phyloP scores from a whole-genome alignment of 2,888 invertebrate species.

The Thecophora atra region DNA sequence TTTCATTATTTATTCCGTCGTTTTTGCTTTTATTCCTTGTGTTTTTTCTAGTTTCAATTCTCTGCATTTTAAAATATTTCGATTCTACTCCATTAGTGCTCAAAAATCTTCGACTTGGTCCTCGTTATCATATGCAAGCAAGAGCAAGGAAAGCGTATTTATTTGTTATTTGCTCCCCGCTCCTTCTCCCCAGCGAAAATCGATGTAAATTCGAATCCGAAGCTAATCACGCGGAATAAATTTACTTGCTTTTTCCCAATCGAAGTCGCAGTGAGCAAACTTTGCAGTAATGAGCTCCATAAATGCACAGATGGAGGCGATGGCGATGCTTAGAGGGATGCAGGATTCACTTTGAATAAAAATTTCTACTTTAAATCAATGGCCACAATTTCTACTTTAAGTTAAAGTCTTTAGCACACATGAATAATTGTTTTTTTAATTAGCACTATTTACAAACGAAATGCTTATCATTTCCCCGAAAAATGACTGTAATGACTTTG shows the following conservation, averaged over 20 bases:
- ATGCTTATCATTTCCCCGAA: no score
- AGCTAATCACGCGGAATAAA: constrained; percentile 65
- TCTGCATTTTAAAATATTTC: constrained; percentile 36
- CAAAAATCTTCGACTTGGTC: constrained; percentile 39
- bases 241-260: constrained; percentile 42
- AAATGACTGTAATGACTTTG: no score
- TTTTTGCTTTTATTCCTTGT: constrained; percentile 21
- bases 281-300: no score
- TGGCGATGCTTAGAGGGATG: no score
- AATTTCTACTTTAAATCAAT: no score
- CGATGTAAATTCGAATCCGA: constrained; percentile 43
- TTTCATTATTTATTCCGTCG: constrained; percentile 31
- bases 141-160: constrained; percentile 21
- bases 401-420: no score
- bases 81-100: constrained; percentile 35
- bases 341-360: neutral
- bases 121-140: constrained; percentile 62
- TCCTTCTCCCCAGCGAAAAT: constrained; percentile 12
- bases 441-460: no score
- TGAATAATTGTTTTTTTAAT: no score
- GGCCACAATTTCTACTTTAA: no score
- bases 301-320: no score
- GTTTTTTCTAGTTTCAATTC: constrained; percentile 34
- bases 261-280: no score
- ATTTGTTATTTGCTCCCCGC: constrained; percentile 30